These are phyloP conservation scores for Urosaurus nigricauda DNA, from an alignment of 2,797 vertebrate species.

Conservation along the genomic window DNA sequence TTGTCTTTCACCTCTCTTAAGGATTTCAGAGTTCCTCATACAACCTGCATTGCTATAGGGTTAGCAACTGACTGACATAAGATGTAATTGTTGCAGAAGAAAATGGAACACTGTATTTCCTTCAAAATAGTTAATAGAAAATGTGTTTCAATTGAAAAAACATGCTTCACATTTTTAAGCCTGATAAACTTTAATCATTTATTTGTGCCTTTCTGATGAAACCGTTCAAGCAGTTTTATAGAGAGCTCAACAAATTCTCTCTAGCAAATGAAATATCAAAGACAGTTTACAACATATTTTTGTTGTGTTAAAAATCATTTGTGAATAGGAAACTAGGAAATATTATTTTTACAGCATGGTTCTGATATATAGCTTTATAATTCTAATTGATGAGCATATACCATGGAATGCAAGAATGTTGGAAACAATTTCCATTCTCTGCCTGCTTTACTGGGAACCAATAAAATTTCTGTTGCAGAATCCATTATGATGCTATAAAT, in stretches of 20 bases:
- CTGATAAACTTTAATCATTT: conserved; percentile 40
- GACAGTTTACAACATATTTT: conserved; percentile 1
- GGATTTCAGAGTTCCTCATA: neutral
- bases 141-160: conserved; percentile 30
- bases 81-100: conserved; percentile 44
- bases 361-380: conserved; percentile 42
- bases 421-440: conserved; percentile 43
- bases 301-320: conserved; percentile 29
- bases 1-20: neutral
- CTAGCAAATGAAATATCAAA: conserved; percentile 57
- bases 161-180: conserved; percentile 44
- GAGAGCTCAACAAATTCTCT: conserved; percentile 43
- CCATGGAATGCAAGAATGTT: conserved; percentile 50
- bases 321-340: neutral
- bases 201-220: conserved; percentile 47
- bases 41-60: neutral
- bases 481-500: neutral
- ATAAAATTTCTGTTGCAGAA: conserved; percentile 32
- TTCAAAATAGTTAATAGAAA: conserved; percentile 19
- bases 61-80: conserved; percentile 17
- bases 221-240: conserved; percentile 31
- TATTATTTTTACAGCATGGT: conserved; percentile 14
- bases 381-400: conserved; percentile 34
- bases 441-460: conserved; percentile 50
- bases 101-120: conserved; percentile 42